Conservation (phyloP, 2,888 invertebrate species). For the Magallana nippona region DNA sequence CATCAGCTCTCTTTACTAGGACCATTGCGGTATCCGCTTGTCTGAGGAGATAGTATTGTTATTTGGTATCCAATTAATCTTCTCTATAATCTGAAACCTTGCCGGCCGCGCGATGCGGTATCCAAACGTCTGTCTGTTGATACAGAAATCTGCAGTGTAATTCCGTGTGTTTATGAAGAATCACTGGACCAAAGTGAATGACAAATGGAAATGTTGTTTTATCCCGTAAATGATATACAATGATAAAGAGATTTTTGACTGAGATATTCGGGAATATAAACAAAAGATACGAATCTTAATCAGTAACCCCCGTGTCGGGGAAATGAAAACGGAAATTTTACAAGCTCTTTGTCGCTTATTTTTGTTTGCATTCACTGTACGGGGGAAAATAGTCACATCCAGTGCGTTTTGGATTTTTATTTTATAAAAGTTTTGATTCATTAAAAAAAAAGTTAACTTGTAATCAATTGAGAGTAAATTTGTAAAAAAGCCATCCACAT, state of each 20-base stretch:
- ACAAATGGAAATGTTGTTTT: constrained; percentile 30
- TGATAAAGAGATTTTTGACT: constrained; percentile 19
- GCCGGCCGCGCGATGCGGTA: not conserved
- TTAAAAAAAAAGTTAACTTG: no score
- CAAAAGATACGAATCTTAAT: not conserved
- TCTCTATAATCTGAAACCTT: not conserved
- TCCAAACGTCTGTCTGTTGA: not conserved
- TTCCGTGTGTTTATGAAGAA: not conserved
- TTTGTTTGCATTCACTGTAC: no score
- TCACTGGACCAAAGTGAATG: constrained; percentile 17
- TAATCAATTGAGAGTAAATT: no score
- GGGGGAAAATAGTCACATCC: no score
- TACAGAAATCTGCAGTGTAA: constrained; percentile 10
- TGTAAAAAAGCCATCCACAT: no score
- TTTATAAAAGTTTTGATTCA: no score
- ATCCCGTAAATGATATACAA: constrained; percentile 11
- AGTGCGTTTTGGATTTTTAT: no score
- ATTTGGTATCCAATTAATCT: constrained; percentile 13
- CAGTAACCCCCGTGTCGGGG: not conserved
- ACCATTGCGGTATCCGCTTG: constrained; percentile 7
- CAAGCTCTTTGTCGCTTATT: no score
- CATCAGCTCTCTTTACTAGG: not conserved
- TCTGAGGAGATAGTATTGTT: constrained; percentile 10
- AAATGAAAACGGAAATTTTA: not conserved
- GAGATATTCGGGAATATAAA: constrained; percentile 11